A percentile compares a stretch with the other conserved stretches of the same genome.
Evolutionary conservation across 2,113 vertebrate genomes (phyloP).

Genomic region (Alexandromys fortis): DNA sequence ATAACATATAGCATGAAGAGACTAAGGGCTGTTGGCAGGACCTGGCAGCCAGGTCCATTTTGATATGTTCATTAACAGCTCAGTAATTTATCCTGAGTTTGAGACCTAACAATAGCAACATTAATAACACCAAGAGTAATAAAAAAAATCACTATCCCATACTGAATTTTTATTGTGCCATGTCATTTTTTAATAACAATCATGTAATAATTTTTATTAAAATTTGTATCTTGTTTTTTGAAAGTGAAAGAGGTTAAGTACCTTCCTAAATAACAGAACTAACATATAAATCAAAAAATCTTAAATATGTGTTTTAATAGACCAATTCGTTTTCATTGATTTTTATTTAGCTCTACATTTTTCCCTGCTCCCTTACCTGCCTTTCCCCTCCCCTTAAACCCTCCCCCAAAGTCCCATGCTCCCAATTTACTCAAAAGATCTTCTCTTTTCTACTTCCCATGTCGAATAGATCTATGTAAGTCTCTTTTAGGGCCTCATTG

Average conservation of each 20-base stretch:
- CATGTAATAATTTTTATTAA: not conserved
- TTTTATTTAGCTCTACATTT: too few species aligned
- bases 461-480: too few species aligned
- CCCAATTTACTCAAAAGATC: too few species aligned
- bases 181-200: not conserved
- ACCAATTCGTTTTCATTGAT: too few species aligned
- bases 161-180: not conserved
- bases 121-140: not conserved
- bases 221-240: not conserved
- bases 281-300: not conserved
- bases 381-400: too few species aligned
- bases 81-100: not conserved
- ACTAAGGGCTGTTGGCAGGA: not conserved
- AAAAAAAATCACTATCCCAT: not conserved
- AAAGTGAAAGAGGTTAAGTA: not conserved
- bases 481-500: too few species aligned
- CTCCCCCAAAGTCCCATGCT: too few species aligned
- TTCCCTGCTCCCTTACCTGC: too few species aligned
- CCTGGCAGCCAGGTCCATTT: not conserved
- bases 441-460: too few species aligned
- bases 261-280: not conserved
- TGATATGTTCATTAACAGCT: not conserved
- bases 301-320: not conserved
- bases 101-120: not conserved
- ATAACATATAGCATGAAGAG: not conserved